Conservation (phyloP, 2,113 vertebrate species). For the Oryzias celebensis region DNA sequence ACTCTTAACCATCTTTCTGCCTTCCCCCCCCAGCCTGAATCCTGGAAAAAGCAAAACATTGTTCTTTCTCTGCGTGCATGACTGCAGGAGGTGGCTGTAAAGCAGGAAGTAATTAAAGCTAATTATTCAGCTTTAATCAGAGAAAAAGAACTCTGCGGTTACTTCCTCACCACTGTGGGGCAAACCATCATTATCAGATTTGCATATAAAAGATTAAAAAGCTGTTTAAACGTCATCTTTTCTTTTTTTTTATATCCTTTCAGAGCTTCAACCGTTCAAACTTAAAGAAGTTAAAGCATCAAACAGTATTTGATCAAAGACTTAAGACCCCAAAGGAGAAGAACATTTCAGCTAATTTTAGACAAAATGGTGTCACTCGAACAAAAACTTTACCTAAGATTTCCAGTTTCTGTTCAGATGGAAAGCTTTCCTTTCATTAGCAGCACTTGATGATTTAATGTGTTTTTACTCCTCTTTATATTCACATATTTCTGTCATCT, state of each 20-base stretch:
- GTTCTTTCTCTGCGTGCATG: slow-evolving; percentile 58
- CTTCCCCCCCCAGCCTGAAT: slow-evolving; percentile 18
- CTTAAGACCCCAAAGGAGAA: no score
- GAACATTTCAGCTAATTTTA: no score
- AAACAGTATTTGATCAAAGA: no score
- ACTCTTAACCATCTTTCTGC: not conserved
- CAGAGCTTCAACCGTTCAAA: no score
- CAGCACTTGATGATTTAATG: not conserved
- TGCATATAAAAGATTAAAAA: no score
- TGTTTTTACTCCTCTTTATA: fast-evolving
- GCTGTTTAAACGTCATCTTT: no score
- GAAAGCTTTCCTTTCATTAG: no score
- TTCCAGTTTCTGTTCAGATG: no score
- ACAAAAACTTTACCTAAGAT: no score
- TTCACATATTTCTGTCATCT: not conserved
- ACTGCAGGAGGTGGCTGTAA: slow-evolving; percentile 58
- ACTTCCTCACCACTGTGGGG: slow-evolving; percentile 20
- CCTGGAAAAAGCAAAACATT: slow-evolving; percentile 59
- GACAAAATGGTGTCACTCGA: no score
- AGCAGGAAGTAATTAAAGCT: slow-evolving; percentile 73
- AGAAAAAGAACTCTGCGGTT: slow-evolving; percentile 10
- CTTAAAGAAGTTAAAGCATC: no score
- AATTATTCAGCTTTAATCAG: slow-evolving; percentile 70
- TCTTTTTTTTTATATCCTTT: no score
- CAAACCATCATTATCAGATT: slow-evolving; percentile 26